Evolutionary conservation across 2,113 vertebrate species (phyloP).

Genomic region (Meles meles): DNA sequence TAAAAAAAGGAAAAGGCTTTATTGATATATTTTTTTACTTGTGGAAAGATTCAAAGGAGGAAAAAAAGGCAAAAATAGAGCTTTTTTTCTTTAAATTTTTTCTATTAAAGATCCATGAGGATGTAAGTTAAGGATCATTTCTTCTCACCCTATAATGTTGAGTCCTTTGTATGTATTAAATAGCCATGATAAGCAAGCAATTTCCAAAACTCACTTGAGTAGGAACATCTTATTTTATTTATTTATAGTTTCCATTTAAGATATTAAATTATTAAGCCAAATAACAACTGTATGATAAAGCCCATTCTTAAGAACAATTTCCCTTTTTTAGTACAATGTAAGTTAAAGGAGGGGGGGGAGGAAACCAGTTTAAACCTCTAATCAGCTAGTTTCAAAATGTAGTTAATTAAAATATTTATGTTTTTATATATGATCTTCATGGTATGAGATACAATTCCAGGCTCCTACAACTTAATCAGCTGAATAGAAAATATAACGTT

Average conservation of each 20-base stretch:
- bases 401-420: constrained; percentile 76
- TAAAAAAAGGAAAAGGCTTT: background rate
- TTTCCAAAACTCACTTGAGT: constrained; percentile 5
- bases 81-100: background rate
- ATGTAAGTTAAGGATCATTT: constrained; percentile 17
- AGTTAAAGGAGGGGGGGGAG: background rate
- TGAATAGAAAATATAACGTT: constrained; percentile 86
- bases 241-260: background rate
- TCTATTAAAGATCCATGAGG: background rate
- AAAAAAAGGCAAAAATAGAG: background rate
- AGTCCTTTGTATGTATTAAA: constrained; percentile 15
- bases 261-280: constrained; percentile 41
- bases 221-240: background rate
- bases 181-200: background rate
- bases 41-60: background rate
- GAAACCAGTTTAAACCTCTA: constrained; percentile 45
- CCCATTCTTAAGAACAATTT: constrained; percentile 2
- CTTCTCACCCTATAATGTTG: constrained; percentile 13
- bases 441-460: constrained; percentile 79
- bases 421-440: constrained; percentile 77
- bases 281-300: background rate
- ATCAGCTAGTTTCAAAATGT: constrained; percentile 61
- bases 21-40: background rate
- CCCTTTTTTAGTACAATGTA: background rate
- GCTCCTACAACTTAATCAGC: constrained; percentile 86